phyloP scores from a whole-genome alignment of 2,113 vertebrate genomes.

The Origma solitaria region DNA sequence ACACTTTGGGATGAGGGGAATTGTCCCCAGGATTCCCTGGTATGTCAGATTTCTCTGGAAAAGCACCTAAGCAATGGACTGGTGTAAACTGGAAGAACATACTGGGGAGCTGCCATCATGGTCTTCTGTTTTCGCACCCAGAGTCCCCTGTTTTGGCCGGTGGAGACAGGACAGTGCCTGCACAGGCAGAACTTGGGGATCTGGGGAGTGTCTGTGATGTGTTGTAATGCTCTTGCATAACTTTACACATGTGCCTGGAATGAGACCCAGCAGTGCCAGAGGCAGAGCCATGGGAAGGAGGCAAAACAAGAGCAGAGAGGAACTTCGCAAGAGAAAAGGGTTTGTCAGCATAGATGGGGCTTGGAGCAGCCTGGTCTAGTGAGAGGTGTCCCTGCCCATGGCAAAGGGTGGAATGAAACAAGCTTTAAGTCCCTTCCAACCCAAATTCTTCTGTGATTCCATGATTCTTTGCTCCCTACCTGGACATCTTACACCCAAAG shows the following conservation, averaged over 20 bases:
- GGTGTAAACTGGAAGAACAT: not conserved
- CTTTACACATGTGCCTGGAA: not conserved
- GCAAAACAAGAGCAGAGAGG: not conserved
- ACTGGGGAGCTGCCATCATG: not conserved
- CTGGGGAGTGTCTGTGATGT: not conserved
- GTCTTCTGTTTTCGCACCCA: not conserved
- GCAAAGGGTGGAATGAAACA: not conserved
- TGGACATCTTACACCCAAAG: not conserved
- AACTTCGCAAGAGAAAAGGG: not conserved
- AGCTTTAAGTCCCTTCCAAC: not conserved
- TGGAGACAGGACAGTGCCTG: not conserved
- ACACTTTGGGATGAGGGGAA: not conserved
- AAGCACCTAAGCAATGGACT: not conserved
- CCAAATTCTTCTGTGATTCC: not conserved
- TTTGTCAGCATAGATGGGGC: not conserved
- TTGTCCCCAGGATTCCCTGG: not conserved
- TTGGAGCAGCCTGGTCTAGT: not conserved
- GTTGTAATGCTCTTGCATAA: not conserved
- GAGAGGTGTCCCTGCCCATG: not conserved
- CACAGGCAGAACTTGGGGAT: not conserved
- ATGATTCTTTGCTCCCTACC: not conserved
- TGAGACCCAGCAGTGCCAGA: not conserved
- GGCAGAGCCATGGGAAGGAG: not conserved
- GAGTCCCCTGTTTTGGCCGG: not conserved
- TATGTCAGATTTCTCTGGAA: not conserved